These are phyloP conservation scores for Habroteleia sp. DNA, from an alignment of 2,888 invertebrate genomes.

Conservation along the genomic window DNA sequence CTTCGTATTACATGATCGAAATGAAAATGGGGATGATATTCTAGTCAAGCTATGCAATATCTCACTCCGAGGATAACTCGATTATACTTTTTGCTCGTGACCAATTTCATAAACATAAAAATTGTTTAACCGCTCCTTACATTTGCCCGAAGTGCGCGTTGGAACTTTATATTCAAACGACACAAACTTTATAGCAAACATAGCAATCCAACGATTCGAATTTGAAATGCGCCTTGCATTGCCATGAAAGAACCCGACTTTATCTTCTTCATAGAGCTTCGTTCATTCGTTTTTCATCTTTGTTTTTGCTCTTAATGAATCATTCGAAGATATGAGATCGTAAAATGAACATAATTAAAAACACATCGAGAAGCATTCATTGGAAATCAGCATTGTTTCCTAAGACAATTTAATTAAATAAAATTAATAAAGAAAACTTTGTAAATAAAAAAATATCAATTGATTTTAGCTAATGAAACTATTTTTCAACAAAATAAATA, in stretches of 20 bases:
- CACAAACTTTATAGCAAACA: conserved; percentile 53
- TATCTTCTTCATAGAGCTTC: conserved; percentile 25
- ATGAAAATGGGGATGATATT: conserved; percentile 26
- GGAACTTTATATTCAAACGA: conserved; percentile 51
- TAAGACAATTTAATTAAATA: conserved; percentile 34
- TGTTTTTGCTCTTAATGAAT: conserved; percentile 42
- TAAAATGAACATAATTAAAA: conserved; percentile 53
- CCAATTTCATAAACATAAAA: conserved; percentile 51
- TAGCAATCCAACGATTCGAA: conserved; percentile 44
- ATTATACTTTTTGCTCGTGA: conserved; percentile 39
- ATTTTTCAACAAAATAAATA: no score
- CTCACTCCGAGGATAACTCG: conserved; percentile 29
- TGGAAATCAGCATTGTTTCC: conserved; percentile 16
- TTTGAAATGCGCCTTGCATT: conserved; percentile 45
- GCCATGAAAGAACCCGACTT: conserved; percentile 31
- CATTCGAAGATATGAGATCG: conserved; percentile 48
- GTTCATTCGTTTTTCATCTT: conserved; percentile 7
- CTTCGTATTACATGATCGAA: conserved; percentile 9
- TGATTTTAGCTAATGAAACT: no score
- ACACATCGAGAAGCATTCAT: conserved; percentile 10
- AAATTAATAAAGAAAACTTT: no score
- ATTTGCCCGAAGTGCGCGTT: conserved; percentile 26
- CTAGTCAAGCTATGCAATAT: conserved; percentile 43
- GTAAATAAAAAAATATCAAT: no score
- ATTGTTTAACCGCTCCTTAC: conserved; percentile 47